Percentiles rank a stretch among this genome's conserved stretches.
Conservation (phyloP, 1,140 invertebrate genomes). For the Trachymyrmex septentrionalis region DNA sequence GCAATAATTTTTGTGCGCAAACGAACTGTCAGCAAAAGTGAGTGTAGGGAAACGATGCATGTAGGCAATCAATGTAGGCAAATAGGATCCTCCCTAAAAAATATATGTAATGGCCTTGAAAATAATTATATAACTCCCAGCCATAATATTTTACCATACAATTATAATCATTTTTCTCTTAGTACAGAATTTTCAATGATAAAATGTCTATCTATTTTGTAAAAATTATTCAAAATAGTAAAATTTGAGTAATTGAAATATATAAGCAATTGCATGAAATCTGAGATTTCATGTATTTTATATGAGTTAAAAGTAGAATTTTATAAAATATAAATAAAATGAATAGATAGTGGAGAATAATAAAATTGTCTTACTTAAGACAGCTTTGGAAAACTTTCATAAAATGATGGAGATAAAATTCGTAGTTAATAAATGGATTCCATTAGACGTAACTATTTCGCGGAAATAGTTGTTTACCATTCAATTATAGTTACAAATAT, state of each 20-base stretch:
- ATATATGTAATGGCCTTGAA: too few species aligned
- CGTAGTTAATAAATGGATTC: not conserved
- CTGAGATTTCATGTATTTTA: not conserved
- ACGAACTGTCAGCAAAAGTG: too few species aligned
- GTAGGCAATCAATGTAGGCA: too few species aligned
- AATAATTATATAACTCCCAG: too few species aligned
- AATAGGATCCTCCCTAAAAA: too few species aligned
- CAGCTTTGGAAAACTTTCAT: not conserved
- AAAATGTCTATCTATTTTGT: not conserved
- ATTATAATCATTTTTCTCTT: too few species aligned
- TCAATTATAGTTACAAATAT: too few species aligned
- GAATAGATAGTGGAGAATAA: not conserved
- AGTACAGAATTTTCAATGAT: not conserved
- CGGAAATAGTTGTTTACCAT: conserved; percentile 4
- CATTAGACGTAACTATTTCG: conserved; percentile 13
- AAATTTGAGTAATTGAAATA: not conserved
- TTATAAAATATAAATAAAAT: not conserved
- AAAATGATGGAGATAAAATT: not conserved
- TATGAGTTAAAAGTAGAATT: not conserved
- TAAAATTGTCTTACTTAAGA: not conserved
- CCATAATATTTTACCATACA: too few species aligned
- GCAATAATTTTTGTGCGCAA: too few species aligned
- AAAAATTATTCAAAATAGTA: not conserved
- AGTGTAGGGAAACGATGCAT: too few species aligned
- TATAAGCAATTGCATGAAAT: not conserved